Conservation (phyloP, 2,797 vertebrate genomes). For the Chanos chanos region DNA sequence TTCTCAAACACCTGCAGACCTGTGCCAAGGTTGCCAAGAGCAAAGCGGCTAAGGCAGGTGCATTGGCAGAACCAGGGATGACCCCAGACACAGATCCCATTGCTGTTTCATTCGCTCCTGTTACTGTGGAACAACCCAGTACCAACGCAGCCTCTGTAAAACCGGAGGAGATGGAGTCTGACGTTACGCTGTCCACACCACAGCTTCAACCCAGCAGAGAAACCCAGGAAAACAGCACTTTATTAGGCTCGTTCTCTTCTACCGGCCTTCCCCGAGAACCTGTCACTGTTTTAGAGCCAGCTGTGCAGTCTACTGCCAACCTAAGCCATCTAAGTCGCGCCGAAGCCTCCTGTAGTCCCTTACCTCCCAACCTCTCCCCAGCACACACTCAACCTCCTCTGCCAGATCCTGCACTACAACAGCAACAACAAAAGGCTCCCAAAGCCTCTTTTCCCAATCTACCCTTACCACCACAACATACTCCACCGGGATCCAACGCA, state of each 20-base stretch:
- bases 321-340: slow-evolving; percentile 8
- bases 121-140: slow-evolving; percentile 49
- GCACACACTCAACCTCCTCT: slow-evolving; percentile 2
- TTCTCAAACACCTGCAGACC: slow-evolving; percentile 91
- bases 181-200: neutral
- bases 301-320: neutral
- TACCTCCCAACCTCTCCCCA: slow-evolving; percentile 55
- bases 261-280: neutral
- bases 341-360: slow-evolving; percentile 59
- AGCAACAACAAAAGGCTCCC: slow-evolving; percentile 58
- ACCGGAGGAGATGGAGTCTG: slow-evolving; percentile 47
- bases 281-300: neutral
- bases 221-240: neutral
- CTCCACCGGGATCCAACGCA: slow-evolving; percentile 64
- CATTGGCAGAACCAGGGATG: slow-evolving; percentile 5
- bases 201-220: neutral
- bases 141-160: slow-evolving; percentile 43
- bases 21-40: slow-evolving; percentile 82
- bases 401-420: slow-evolving; percentile 1
- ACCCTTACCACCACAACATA: slow-evolving; percentile 31
- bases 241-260: neutral
- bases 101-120: slow-evolving; percentile 33
- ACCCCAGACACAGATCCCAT: slow-evolving; percentile 10
- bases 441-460: slow-evolving; percentile 57
- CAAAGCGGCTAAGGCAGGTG: slow-evolving; percentile 52